Conservation (phyloP, 2,888 invertebrate species). For the Eupithecia pulchellata region DNA sequence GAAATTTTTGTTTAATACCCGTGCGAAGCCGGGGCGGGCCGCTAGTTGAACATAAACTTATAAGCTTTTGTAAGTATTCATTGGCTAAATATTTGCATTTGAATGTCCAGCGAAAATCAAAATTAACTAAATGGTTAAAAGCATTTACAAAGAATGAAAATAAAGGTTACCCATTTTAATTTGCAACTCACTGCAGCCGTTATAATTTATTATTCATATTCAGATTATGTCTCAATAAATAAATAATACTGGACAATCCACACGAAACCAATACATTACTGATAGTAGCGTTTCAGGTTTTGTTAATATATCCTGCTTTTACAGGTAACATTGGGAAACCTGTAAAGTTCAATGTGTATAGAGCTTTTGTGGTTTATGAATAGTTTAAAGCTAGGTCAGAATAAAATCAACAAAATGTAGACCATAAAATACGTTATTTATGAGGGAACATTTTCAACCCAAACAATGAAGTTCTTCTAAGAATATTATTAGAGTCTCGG, state of each 20-base stretch:
- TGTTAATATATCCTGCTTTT: background rate
- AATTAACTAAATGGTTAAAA: background rate
- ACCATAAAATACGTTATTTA: background rate
- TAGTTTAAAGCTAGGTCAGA: background rate
- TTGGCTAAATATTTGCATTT: background rate
- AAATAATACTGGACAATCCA: too few species aligned
- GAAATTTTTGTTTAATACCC: too few species aligned
- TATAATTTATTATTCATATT: too few species aligned
- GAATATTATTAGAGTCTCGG: background rate
- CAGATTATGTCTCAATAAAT: conserved; percentile 1
- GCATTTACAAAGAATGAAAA: background rate
- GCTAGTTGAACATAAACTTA: too few species aligned
- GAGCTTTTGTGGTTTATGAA: background rate
- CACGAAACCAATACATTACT: too few species aligned
- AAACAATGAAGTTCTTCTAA: background rate
- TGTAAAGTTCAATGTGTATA: background rate
- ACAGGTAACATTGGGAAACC: background rate
- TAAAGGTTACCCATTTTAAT: conserved; percentile 22
- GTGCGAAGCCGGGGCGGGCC: too few species aligned
- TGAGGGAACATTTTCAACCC: background rate
- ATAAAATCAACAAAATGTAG: background rate
- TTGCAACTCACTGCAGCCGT: conserved; percentile 17
- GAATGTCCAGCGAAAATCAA: background rate
- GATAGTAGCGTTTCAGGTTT: background rate
- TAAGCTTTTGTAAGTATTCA: background rate